phyloP scores from a whole-genome alignment of 2,888 invertebrate genomes.

The Crocallis elinguaria region DNA sequence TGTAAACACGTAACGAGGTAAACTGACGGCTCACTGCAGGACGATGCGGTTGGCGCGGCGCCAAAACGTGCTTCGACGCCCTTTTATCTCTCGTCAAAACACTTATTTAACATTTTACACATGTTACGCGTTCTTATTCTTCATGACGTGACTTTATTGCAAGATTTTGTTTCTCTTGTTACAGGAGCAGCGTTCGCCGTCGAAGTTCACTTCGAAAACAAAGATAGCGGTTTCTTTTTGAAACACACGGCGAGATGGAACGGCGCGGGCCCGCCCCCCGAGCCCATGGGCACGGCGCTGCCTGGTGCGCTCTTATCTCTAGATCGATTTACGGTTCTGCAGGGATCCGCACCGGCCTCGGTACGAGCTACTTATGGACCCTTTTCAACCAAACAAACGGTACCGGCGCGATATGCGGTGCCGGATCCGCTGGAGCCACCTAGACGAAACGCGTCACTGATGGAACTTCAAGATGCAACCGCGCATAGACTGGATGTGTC shows the following conservation, averaged over 20 bases:
- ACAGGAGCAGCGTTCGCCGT: conserved; percentile 89
- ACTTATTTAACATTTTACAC: conserved; percentile 67
- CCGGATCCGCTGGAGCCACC: conserved; percentile 91
- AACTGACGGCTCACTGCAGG: conserved; percentile 57
- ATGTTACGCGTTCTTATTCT: conserved; percentile 52
- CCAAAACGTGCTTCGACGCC: conserved; percentile 65
- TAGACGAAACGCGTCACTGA: conserved; percentile 83
- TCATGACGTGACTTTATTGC: conserved; percentile 46
- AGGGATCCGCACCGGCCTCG: conserved; percentile 95
- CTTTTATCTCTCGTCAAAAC: conserved; percentile 70
- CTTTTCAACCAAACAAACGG: conserved; percentile 97
- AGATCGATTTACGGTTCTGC: conserved; percentile 96
- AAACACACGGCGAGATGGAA: conserved; percentile 92
- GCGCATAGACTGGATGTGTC: conserved; percentile 94
- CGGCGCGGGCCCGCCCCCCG: conserved; percentile 78
- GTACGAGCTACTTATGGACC: conserved; percentile 97
- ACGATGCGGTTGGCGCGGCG: conserved; percentile 66
- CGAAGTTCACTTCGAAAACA: conserved; percentile 96
- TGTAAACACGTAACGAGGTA: conserved; percentile 63
- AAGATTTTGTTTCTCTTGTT: conserved; percentile 63
- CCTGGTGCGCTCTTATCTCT: conserved; percentile 91
- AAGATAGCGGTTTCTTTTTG: conserved; percentile 95
- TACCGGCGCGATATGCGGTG: conserved; percentile 94
- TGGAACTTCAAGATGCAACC: conserved; percentile 86
- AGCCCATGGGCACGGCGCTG: conserved; percentile 76